A percentile compares a stretch with the other conserved stretches of the same genome.
Conservation (phyloP, 2,797 vertebrate species). For the Coracias cyanogaster region DNA sequence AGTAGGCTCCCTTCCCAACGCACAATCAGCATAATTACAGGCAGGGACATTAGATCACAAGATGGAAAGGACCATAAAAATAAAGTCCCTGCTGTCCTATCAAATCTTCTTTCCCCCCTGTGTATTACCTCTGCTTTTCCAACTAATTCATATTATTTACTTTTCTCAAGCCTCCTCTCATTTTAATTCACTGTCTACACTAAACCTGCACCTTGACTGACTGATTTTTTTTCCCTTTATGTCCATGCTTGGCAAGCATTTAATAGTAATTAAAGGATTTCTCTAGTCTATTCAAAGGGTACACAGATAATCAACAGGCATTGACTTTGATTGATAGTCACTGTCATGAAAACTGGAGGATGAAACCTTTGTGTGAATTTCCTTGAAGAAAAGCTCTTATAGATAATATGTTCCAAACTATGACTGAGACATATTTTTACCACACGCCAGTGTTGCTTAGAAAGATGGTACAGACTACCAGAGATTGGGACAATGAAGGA, state of each 20-base stretch:
- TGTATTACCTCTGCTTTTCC: not conserved
- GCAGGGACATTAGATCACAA: not conserved
- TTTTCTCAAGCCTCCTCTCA: slow-evolving; percentile 35
- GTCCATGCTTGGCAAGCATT: slow-evolving; percentile 67
- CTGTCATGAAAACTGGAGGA: slow-evolving; percentile 66
- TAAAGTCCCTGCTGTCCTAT: not conserved
- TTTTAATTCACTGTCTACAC: slow-evolving; percentile 64
- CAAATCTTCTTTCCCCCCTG: not conserved
- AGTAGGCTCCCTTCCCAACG: not conserved
- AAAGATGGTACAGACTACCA: slow-evolving; percentile 42
- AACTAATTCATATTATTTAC: slow-evolving; percentile 26
- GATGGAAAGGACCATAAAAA: not conserved
- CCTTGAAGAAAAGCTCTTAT: slow-evolving; percentile 50
- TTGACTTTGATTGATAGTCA: slow-evolving; percentile 75
- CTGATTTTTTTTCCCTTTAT: not conserved
- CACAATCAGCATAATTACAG: not conserved
- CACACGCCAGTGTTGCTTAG: slow-evolving; percentile 46
- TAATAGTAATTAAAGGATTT: slow-evolving; percentile 76
- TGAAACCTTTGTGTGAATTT: slow-evolving; percentile 60
- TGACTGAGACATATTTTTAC: slow-evolving; percentile 56
- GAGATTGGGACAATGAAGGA: slow-evolving; percentile 31
- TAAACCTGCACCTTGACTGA: slow-evolving; percentile 54
- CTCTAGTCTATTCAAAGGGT: slow-evolving; percentile 62
- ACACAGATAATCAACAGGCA: slow-evolving; percentile 70
- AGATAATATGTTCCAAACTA: slow-evolving; percentile 44